phyloP scores from a whole-genome alignment of 2,797 vertebrate species.

The Coracias cyanogaster region DNA sequence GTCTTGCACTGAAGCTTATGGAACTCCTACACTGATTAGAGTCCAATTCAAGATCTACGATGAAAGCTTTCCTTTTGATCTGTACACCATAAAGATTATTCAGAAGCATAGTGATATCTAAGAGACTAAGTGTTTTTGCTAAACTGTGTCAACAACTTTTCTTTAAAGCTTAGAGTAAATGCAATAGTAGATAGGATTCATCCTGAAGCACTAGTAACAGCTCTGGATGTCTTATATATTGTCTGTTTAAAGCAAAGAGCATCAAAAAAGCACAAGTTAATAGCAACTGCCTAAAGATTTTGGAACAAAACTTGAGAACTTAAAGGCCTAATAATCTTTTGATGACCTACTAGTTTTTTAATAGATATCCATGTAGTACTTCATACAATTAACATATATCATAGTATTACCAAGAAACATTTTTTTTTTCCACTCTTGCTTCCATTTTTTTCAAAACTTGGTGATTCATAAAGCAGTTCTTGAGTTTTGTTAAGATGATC shows the following conservation, averaged over 20 bases:
- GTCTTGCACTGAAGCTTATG: slow-evolving; percentile 53
- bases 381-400: background rate
- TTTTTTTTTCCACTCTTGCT: background rate
- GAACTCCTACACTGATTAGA: slow-evolving; percentile 56
- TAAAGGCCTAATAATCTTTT: background rate
- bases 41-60: slow-evolving; percentile 59
- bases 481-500: background rate
- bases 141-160: slow-evolving; percentile 62
- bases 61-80: slow-evolving; percentile 69
- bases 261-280: background rate
- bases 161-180: slow-evolving; percentile 51
- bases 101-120: slow-evolving; percentile 50
- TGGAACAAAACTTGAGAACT: background rate
- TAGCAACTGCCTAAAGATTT: background rate
- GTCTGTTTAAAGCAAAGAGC: background rate
- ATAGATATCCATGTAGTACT: background rate
- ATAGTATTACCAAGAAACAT: background rate
- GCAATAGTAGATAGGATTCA: background rate
- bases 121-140: slow-evolving; percentile 56
- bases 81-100: slow-evolving; percentile 63
- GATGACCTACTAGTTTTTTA: background rate
- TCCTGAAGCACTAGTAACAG: background rate
- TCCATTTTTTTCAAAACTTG: background rate
- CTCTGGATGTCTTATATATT: background rate
- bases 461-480: background rate